Evolutionary conservation across 2,888 invertebrate genomes (phyloP).

Genomic region (Caenorhabditis zanzibari): DNA sequence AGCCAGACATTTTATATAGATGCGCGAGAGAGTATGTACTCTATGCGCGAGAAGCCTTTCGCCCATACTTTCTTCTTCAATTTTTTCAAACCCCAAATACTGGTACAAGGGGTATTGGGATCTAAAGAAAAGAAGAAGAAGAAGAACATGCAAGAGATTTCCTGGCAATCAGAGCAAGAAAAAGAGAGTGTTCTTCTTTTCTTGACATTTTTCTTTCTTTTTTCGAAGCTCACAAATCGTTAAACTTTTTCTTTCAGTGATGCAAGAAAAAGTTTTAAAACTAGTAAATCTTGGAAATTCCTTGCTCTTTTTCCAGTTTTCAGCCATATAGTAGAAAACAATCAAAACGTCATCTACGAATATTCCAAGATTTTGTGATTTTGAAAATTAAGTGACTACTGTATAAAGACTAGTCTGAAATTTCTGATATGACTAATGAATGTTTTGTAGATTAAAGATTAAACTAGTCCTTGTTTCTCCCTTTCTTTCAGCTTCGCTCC

Average conservation of each 20-base stretch:
- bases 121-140: slow-evolving; percentile 1
- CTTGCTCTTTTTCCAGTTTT: too few species aligned
- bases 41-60: slow-evolving; percentile 20
- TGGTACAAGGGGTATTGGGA: slow-evolving; percentile 4
- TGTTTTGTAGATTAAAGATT: neutral
- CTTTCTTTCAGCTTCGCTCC: neutral
- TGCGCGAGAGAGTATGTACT: slow-evolving; percentile 21
- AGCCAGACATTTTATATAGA: slow-evolving; percentile 42
- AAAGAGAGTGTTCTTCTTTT: slow-evolving; percentile 25
- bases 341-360: too few species aligned
- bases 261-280: slow-evolving; percentile 12
- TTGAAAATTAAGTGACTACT: too few species aligned
- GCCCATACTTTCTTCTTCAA: slow-evolving; percentile 8
- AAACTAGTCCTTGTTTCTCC: neutral
- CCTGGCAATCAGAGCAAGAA: slow-evolving; percentile 20
- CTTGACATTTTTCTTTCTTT: slow-evolving; percentile 8
- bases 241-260: slow-evolving; percentile 16
- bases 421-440: too few species aligned
- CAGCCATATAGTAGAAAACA: too few species aligned
- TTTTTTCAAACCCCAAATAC: neutral
- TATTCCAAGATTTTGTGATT: too few species aligned
- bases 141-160: slow-evolving; percentile 25
- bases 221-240: slow-evolving; percentile 38
- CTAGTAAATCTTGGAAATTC: slow-evolving; percentile 5
- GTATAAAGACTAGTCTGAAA: too few species aligned